Percentiles rank a stretch among this genome's conserved stretches.
Evolutionary conservation across 2,113 vertebrate species (phyloP).

Genomic region (Cyphomyrus plagiostoma): DNA sequence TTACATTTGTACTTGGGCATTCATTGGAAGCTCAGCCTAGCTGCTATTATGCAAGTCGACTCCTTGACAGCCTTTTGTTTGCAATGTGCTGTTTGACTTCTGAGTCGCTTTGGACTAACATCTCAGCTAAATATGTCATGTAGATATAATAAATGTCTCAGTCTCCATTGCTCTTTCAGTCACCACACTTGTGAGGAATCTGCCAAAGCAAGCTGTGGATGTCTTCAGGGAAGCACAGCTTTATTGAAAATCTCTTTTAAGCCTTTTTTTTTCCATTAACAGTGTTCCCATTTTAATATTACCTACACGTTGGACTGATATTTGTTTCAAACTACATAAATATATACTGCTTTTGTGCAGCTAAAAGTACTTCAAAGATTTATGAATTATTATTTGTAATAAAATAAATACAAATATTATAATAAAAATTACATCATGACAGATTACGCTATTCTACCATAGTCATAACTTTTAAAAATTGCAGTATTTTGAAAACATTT

Average conservation of each 20-base stretch:
- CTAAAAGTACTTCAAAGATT: not conserved
- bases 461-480: not conserved
- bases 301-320: not conserved
- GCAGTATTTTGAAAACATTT: not conserved
- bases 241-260: not conserved
- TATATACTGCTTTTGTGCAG: not conserved
- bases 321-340: not conserved
- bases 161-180: not conserved
- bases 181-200: not conserved
- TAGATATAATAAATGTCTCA: not conserved
- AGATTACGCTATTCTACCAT: not conserved
- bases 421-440: not conserved
- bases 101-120: not conserved
- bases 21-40: not conserved
- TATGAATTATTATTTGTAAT: not conserved
- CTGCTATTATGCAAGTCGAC: not conserved
- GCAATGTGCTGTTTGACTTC: not conserved
- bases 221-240: not conserved
- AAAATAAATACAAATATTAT: not conserved
- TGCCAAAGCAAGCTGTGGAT: not conserved
- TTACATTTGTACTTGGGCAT: not conserved
- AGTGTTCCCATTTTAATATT: not conserved
- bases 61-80: not conserved
- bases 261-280: not conserved
- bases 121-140: too few species aligned